phyloP scores from a whole-genome alignment of 2,113 vertebrate species.

The Ceyx cyanopectus region DNA sequence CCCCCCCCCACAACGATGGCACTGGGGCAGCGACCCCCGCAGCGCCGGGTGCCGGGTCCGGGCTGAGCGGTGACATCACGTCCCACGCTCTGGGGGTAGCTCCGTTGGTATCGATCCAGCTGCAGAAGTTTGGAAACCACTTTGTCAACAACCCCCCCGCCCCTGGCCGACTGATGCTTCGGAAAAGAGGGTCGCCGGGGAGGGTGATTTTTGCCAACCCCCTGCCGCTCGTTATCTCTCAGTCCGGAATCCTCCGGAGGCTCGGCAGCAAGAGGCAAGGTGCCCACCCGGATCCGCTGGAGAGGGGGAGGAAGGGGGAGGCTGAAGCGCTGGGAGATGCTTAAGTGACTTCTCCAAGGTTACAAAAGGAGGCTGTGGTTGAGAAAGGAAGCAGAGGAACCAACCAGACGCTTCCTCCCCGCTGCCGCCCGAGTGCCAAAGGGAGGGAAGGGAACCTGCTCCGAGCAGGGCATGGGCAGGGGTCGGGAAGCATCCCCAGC shows the following conservation, averaged over 20 bases:
- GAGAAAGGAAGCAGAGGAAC: background rate
- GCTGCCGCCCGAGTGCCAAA: background rate
- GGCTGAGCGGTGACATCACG: background rate
- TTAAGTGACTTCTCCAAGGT: slow-evolving; percentile 52
- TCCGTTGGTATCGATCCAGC: background rate
- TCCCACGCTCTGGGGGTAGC: background rate
- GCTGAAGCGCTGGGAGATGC: background rate
- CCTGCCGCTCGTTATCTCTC: background rate
- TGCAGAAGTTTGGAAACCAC: slow-evolving; percentile 53
- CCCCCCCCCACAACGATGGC: background rate
- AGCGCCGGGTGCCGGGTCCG: background rate
- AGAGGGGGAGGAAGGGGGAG: background rate
- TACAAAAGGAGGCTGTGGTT: slow-evolving; percentile 8
- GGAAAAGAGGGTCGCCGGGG: background rate
- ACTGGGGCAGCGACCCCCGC: background rate
- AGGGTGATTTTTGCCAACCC: background rate
- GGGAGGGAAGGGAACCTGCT: background rate
- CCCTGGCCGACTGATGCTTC: background rate
- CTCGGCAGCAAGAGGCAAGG: background rate
- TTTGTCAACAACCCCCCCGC: background rate
- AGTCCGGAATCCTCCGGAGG: background rate
- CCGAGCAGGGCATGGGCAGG: background rate
- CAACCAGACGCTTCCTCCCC: background rate
- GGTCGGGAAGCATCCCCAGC: background rate
- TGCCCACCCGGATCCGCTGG: background rate